A percentile compares a stretch with the other conserved stretches of the same genome.
phyloP scores from a whole-genome alignment of 1,140 invertebrate genomes.

The Pectinophora gossypiella region DNA sequence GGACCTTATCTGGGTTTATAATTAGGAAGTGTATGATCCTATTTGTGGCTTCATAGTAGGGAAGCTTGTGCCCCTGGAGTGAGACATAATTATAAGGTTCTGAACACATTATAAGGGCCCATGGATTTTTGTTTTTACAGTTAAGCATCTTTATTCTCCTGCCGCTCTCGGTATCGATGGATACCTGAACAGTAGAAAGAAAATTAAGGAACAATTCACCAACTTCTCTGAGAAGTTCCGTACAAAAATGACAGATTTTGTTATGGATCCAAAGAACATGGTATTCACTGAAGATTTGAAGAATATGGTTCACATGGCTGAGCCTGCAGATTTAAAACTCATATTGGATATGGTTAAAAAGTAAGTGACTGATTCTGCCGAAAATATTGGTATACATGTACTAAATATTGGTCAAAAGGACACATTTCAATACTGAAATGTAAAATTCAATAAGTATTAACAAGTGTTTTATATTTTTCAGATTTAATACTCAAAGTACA shows the following conservation, averaged over 20 bases:
- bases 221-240: slow-evolving; percentile 80
- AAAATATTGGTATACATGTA: no score
- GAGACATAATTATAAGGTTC: no score
- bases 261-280: slow-evolving; percentile 76
- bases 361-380: no score
- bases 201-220: slow-evolving; percentile 72
- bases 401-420: no score
- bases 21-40: no score
- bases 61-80: no score
- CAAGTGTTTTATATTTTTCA: slow-evolving; percentile 38
- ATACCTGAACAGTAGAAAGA: slow-evolving; percentile 75
- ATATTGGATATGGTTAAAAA: slow-evolving; percentile 81
- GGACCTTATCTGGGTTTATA: no score
- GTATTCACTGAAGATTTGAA: slow-evolving; percentile 92
- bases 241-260: slow-evolving; percentile 80
- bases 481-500: slow-evolving; percentile 84
- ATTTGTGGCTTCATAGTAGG: no score
- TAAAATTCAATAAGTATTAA: no score
- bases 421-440: no score
- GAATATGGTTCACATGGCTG: slow-evolving; percentile 84
- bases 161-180: slow-evolving; percentile 77
- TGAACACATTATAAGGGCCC: no score
- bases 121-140: slow-evolving; percentile 33
- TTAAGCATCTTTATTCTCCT: slow-evolving; percentile 70
- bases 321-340: slow-evolving; percentile 80